These are phyloP conservation scores for Setophaga coronata DNA, from an alignment of 2,113 vertebrate genomes.

Conservation along the genomic window DNA sequence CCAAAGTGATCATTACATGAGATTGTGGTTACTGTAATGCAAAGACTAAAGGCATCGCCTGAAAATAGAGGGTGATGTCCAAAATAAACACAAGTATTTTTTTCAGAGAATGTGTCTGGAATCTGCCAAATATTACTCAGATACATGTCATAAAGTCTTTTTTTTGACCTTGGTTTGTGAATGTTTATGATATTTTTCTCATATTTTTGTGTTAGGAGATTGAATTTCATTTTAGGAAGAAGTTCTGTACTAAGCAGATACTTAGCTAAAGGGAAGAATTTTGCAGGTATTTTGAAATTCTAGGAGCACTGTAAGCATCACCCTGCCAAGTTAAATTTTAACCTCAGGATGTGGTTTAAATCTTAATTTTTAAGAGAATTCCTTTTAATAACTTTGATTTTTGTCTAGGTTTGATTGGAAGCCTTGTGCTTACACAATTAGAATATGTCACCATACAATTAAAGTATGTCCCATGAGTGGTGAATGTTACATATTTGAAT, in stretches of 20 bases:
- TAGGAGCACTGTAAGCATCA: not conserved
- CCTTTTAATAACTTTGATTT: not conserved
- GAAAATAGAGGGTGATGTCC: not conserved
- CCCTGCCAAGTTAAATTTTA: not conserved
- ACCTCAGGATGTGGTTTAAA: not conserved
- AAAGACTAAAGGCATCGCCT: not conserved
- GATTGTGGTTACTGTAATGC: not conserved
- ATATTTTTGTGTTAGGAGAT: not conserved
- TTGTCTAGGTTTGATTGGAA: not conserved
- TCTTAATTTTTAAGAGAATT: not conserved
- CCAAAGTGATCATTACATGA: not conserved
- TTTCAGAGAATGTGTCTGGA: not conserved
- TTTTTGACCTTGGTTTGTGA: not conserved
- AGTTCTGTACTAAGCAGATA: not conserved
- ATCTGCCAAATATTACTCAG: not conserved
- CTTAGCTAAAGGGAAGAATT: not conserved
- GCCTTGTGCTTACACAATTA: not conserved
- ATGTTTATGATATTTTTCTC: not conserved
- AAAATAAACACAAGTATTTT: not conserved
- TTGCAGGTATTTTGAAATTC: not conserved
- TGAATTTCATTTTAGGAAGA: not conserved
- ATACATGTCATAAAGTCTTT: not conserved
- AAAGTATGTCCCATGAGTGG: accelerated
- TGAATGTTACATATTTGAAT: not conserved
- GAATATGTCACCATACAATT: not conserved